Evolutionary conservation across 2,888 invertebrate genomes (phyloP).

Genomic region (Epsilonema sp.): DNA sequence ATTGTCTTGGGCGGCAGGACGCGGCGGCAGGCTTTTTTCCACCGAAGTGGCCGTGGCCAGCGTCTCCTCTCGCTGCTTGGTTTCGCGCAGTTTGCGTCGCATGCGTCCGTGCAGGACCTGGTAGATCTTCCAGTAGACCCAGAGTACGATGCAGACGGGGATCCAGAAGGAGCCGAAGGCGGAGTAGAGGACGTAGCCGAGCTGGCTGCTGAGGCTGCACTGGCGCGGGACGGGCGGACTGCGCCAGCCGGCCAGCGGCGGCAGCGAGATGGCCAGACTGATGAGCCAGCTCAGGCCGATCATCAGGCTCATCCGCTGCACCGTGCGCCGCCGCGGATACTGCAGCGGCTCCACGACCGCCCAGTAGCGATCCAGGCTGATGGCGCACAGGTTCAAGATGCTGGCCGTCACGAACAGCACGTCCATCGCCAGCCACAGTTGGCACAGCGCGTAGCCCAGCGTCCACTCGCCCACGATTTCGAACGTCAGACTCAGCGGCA

Average conservation of each 20-base stretch:
- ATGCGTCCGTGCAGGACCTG: no score
- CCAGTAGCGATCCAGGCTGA: slow-evolving; percentile 22
- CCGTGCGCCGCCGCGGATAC: slow-evolving; percentile 14
- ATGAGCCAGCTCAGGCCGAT: slow-evolving; percentile 17
- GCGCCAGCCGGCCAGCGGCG: slow-evolving; percentile 26
- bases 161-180: slow-evolving; percentile 97
- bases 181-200: slow-evolving; percentile 92
- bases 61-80: no score
- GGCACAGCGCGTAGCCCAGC: slow-evolving; percentile 32
- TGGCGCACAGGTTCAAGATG: slow-evolving; percentile 32
- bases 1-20: no score
- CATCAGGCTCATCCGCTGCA: neutral
- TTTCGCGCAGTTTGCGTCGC: no score
- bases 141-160: slow-evolving; percentile 43
- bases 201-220: slow-evolving; percentile 52
- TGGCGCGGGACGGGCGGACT: slow-evolving; percentile 16
- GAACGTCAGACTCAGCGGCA: slow-evolving; percentile 35
- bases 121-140: neutral
- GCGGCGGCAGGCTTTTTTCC: no score
- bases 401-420: slow-evolving; percentile 37
- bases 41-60: no score
- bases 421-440: slow-evolving; percentile 36
- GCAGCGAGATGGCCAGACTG: slow-evolving; percentile 23
- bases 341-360: slow-evolving; percentile 24
- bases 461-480: slow-evolving; percentile 37